A percentile compares a stretch with the other conserved stretches of the same genome.
Conservation (phyloP, 2,113 vertebrate genomes). For the Pterocles orientalis region DNA sequence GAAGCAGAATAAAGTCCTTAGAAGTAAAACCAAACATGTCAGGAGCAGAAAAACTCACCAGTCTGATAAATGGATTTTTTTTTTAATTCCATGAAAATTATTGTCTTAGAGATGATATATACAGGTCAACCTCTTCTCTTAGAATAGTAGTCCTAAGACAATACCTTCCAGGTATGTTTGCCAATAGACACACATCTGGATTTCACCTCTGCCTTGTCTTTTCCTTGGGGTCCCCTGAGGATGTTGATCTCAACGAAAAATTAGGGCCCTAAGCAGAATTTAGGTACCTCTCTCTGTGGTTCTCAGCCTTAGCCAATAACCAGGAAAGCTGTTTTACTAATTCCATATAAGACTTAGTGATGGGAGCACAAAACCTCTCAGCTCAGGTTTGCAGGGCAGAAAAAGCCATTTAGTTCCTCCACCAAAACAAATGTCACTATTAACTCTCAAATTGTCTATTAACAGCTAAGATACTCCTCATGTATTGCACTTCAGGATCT, state of each 20-base stretch:
- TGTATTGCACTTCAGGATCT: not conserved
- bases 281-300: not conserved
- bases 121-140: not conserved
- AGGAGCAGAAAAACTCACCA: not conserved
- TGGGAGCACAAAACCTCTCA: not conserved
- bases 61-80: not conserved
- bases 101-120: not conserved
- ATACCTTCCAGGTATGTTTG: not conserved
- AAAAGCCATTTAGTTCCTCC: not conserved
- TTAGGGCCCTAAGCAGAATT: not conserved
- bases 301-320: not conserved
- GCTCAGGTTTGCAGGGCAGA: not conserved
- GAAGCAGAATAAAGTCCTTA: not conserved
- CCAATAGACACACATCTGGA: fast-evolving
- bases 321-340: not conserved
- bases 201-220: not conserved
- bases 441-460: not conserved
- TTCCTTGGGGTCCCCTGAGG: not conserved
- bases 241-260: not conserved
- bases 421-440: not conserved
- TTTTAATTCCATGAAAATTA: not conserved
- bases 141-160: not conserved
- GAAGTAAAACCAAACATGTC: not conserved
- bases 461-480: not conserved
- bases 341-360: fast-evolving